phyloP scores from a whole-genome alignment of 2,888 invertebrate genomes.

The Macaria notata region DNA sequence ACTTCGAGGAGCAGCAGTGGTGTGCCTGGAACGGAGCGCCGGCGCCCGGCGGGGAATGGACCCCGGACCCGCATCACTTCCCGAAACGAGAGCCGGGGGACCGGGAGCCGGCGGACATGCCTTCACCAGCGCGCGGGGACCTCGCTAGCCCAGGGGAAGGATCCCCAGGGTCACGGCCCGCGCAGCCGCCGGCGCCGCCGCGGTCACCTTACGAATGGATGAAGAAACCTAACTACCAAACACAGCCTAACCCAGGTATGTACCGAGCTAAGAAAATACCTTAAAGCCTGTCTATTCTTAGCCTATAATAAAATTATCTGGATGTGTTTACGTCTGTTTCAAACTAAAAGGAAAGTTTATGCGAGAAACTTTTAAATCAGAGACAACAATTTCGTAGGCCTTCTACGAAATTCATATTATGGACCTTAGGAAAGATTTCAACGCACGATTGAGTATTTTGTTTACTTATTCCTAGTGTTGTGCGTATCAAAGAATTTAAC shows the following conservation, averaged over 20 bases:
- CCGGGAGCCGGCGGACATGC: slow-evolving; percentile 69
- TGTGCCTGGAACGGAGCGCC: slow-evolving; percentile 79
- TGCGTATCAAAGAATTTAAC: no score
- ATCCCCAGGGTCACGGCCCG: slow-evolving; percentile 74
- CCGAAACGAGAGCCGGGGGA: slow-evolving; percentile 72
- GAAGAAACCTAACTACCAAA: slow-evolving; percentile 93
- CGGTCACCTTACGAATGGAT: slow-evolving; percentile 96
- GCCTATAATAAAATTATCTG: no score
- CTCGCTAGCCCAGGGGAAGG: slow-evolving; percentile 81
- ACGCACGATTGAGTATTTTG: no score
- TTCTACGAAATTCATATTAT: no score
- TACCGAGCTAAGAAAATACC: neutral
- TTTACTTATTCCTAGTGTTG: no score
- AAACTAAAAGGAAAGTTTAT: no score
- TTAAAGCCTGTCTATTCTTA: no score
- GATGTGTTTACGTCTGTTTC: no score
- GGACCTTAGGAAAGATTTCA: no score
- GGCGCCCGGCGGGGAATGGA: slow-evolving; percentile 70
- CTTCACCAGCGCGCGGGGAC: slow-evolving; percentile 76
- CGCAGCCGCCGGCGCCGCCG: slow-evolving; percentile 85
- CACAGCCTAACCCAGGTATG: slow-evolving; percentile 92
- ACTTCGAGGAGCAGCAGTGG: slow-evolving; percentile 82
- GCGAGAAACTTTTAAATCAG: no score
- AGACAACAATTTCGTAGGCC: no score
- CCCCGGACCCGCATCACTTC: slow-evolving; percentile 74